Evolutionary conservation across 37 sponge, comb jelly and placozoan genomes (phyloP).

Genomic region (Spongia lamella): DNA sequence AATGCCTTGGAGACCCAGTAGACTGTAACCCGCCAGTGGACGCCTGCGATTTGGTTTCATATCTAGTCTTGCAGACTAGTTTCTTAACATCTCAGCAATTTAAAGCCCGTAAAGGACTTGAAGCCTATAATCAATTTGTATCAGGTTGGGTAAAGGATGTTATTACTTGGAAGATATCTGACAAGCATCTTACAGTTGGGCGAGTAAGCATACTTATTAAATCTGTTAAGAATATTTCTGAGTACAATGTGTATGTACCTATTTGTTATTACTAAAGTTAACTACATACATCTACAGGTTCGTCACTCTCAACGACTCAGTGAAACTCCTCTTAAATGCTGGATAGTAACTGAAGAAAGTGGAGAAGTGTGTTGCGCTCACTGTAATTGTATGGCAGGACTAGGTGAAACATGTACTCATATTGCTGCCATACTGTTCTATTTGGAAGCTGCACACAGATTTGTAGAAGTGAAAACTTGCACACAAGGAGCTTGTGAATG

Average conservation of each 20-base stretch:
- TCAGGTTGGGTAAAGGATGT: slow-evolving; percentile 28
- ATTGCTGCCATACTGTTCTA: slow-evolving; percentile 27
- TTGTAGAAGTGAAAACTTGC: slow-evolving; percentile 2
- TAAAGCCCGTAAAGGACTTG: no score
- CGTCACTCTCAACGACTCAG: no score
- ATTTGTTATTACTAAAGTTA: no score
- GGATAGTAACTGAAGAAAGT: slow-evolving; percentile 17
- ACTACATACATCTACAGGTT: no score
- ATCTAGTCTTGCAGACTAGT: slow-evolving; percentile 19
- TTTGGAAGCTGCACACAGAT: background rate
- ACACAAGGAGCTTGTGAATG: slow-evolving; percentile 19
- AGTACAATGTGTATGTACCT: no score
- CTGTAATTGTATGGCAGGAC: no score
- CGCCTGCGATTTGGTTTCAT: slow-evolving; percentile 10
- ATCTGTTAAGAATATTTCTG: no score
- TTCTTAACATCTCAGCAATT: slow-evolving; percentile 21
- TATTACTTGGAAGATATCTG: slow-evolving; percentile 4
- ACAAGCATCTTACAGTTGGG: slow-evolving; percentile 6
- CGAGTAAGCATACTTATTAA: no score
- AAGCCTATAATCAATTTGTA: slow-evolving; percentile 25
- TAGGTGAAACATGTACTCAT: no score
- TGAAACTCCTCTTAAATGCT: slow-evolving; percentile 18
- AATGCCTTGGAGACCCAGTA: background rate
- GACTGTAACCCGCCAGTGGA: slow-evolving; percentile 2
- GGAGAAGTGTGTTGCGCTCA: slow-evolving; percentile 42